Evolutionary conservation across 1,140 invertebrate species (phyloP), one percentile per base, ranked within the genome.

Genomic region (Zaprionus davidi): DNA sequence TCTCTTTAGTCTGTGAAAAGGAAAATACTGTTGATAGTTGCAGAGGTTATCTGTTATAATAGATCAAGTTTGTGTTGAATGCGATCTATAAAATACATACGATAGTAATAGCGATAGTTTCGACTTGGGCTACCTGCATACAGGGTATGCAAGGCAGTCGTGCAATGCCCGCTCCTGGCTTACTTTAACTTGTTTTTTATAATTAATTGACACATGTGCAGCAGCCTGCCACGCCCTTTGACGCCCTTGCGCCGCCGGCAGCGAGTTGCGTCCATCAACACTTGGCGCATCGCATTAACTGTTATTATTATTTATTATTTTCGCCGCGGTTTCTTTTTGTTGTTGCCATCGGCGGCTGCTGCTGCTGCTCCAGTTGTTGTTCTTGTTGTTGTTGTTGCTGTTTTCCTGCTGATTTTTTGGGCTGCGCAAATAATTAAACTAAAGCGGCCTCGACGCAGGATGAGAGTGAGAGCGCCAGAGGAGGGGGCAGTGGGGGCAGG

Each of bases 161-260:
- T 5, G 56, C 36, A 6, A 6, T 7, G n/a, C 20, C 24, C 17
- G 13, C 9, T 7, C 12, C 15, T 6, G 3, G 15, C 55, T 36
- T 22, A 49, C 20, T 28, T 46, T 11, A 57, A 69, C 76, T 71
- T 76, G 22, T 71, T 79, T 77, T 83, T 71, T 66, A 71, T 84
- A 84, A 84, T 84, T 84, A 84, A 84, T 84, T 84, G 81, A 84
- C 81, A 84, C 77, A 80, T 83, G 81, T 84, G 81, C 76, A 58
- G 77, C 60, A 55, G 71, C 36, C 53, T 62, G 80, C 71, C 58
- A 62, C 67, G 55, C 60, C 69, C 64, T 53, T 67, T 71, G 41
- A 13, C 26, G 49, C 60, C 31, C 64, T 24, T 28, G 24, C 36
- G n/a, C 56, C 34, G 24, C 26, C 9, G 46, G 9, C 38, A 15